These are phyloP conservation scores for Pogoniulus pusillus DNA, from an alignment of 2,797 vertebrate genomes.

Conservation along the genomic window DNA sequence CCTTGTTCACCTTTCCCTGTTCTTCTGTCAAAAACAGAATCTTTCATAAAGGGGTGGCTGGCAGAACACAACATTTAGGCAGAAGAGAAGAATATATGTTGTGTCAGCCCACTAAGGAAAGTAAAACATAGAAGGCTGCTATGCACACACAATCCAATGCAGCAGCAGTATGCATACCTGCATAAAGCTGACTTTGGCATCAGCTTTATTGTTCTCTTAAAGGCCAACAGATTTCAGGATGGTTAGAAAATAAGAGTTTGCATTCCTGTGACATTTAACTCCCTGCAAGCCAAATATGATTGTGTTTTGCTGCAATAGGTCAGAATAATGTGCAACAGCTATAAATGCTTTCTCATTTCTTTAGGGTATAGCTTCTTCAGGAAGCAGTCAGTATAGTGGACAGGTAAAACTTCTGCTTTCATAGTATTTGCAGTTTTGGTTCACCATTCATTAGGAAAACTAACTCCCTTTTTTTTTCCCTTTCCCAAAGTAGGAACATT, in stretches of 20 bases:
- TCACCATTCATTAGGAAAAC: background rate
- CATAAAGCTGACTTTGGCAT: background rate
- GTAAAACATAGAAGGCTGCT: background rate
- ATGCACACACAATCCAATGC: background rate
- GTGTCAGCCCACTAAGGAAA: background rate
- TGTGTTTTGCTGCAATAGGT: background rate
- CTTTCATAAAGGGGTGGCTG: background rate
- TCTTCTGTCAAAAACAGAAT: background rate
- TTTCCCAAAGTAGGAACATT: background rate
- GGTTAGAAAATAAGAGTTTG: background rate
- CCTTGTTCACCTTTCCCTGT: background rate
- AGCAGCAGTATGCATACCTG: background rate
- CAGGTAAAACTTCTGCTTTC: conserved; percentile 5
- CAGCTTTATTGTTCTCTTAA: background rate
- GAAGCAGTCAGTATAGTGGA: conserved; percentile 26
- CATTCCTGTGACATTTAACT: background rate
- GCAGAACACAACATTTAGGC: background rate
- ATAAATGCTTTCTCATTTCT: conserved; percentile 1
- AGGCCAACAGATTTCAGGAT: background rate
- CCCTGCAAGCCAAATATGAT: background rate
- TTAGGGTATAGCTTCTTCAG: background rate
- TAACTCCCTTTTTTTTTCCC: accelerated
- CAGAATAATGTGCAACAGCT: background rate
- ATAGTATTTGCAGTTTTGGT: background rate
- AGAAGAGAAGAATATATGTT: background rate